A percentile compares a stretch with the other conserved stretches of the same genome.
Evolutionary conservation across 2,797 vertebrate species (phyloP).

Genomic region (Ctenopoma multispine): DNA sequence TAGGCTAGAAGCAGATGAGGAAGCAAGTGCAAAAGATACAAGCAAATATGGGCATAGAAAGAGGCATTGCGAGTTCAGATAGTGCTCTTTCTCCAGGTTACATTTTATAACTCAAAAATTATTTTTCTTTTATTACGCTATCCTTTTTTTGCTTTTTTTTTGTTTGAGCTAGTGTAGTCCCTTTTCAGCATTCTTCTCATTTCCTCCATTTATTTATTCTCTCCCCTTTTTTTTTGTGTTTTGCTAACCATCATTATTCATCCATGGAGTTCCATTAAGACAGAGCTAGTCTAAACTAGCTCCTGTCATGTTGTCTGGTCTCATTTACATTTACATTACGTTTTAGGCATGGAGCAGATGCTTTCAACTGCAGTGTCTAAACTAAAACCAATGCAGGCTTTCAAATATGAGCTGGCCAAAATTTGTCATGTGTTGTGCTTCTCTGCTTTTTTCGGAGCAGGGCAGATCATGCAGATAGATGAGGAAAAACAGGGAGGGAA

Average conservation of each 20-base stretch:
- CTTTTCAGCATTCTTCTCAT: constrained; percentile 27
- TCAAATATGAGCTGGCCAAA: constrained; percentile 40
- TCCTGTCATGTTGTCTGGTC: constrained; percentile 72
- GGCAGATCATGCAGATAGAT: constrained; percentile 40
- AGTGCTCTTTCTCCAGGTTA: constrained; percentile 34
- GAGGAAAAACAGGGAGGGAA: constrained; percentile 15
- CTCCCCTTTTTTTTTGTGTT: constrained; percentile 28
- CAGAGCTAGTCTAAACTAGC: constrained; percentile 65
- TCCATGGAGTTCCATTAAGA: constrained; percentile 67
- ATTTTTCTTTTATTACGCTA: neutral
- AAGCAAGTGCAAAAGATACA: constrained; percentile 8
- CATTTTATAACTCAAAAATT: constrained; percentile 15
- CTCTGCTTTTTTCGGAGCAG: constrained; percentile 21
- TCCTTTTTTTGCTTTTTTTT: neutral
- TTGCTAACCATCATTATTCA: constrained; percentile 64
- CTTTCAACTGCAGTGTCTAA: constrained; percentile 40
- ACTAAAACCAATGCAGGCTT: constrained; percentile 56
- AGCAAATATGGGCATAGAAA: constrained; percentile 14
- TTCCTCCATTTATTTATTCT: constrained; percentile 32
- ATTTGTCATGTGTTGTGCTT: constrained; percentile 39
- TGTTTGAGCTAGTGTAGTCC: constrained; percentile 4
- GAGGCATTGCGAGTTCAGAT: constrained; percentile 22
- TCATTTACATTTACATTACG: constrained; percentile 79
- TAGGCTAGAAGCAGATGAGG: constrained; percentile 16
- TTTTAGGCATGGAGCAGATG: constrained; percentile 66